Evolutionary conservation across 1,140 invertebrate genomes (phyloP).

Genomic region (Tetraneura akinire): DNA sequence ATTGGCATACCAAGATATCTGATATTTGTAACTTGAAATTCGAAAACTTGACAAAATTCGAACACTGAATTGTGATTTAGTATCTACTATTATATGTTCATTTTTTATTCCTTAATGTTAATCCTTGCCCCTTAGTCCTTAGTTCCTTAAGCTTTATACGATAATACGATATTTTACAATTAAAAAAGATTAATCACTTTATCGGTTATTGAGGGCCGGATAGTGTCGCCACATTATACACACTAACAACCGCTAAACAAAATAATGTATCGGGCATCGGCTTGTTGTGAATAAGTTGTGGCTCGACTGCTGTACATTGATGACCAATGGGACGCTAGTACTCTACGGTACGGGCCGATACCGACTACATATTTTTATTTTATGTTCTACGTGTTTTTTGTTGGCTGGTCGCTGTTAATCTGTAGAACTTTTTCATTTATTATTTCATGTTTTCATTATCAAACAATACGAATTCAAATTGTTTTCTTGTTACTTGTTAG

Average conservation of each 20-base stretch:
- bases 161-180: no score
- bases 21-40: no score
- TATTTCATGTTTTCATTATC: no score
- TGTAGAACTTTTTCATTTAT: background rate
- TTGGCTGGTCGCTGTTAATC: background rate
- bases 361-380: background rate
- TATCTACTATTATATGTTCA: no score
- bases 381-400: conserved; percentile 17
- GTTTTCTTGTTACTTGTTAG: background rate
- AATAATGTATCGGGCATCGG: background rate
- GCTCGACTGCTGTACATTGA: background rate
- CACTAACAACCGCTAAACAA: background rate
- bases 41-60: no score
- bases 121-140: no score
- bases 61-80: no score
- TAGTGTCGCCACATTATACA: conserved; percentile 11
- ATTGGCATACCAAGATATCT: no score
- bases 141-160: no score
- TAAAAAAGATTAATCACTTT: no score
- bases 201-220: background rate
- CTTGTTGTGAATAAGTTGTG: background rate
- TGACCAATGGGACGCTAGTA: conserved; percentile 1
- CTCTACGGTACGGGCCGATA: background rate
- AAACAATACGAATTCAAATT: background rate
- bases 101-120: no score